Base-by-base conservation (phyloP, 2,113 vertebrate species). In the Petroica traversi region DNA sequence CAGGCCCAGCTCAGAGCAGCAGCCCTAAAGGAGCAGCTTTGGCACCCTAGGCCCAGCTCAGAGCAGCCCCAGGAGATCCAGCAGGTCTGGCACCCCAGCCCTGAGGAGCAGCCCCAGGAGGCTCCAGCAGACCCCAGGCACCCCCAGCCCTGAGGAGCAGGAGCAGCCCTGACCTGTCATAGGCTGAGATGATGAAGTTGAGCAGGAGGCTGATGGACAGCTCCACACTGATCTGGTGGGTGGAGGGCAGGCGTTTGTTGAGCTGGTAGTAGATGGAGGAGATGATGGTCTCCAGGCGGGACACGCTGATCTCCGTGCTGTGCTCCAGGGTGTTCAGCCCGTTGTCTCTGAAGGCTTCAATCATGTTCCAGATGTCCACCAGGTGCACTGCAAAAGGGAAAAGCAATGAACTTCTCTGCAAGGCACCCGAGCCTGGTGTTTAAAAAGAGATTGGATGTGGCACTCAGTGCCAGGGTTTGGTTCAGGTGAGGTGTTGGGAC, bases 301-400 rank as follows among this genome's bases (percentile, higher is more conserved):
- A 99, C 96, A 99, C 99, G n/a, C 98, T 99, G 94, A 99, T 98
- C 97, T 99, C 99, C 0, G 98, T 98, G 81, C 95, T 97, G 59
- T 99, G 99, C 63, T 99, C 99, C 98, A 99, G 68, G 2, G 99
- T 99, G 97, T 99, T 99, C 95, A 99, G 99, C 92, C 99, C 99
- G 29, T 99, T 99, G 76, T 99, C 99, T 71, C 99, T 98, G 97
- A 99, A 99, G 93, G 99, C 99, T 98, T 99, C 99, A 15, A 99
- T 99, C 99, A 99, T 99, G 74, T 99, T 99, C 99, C 99, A 99
- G 96, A 99, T 99, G 63, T 99, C 99, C 78, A 99, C 99, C 19
- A 99, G 98, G 91, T 99, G 99, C 92, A 99, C 99, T 99, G 43
- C 29, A 23, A 73, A 51, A 80, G 72, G 74, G 41, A 36, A 45